Conservation (phyloP, 2,888 invertebrate species). For the Arrhopalites spinosus region DNA sequence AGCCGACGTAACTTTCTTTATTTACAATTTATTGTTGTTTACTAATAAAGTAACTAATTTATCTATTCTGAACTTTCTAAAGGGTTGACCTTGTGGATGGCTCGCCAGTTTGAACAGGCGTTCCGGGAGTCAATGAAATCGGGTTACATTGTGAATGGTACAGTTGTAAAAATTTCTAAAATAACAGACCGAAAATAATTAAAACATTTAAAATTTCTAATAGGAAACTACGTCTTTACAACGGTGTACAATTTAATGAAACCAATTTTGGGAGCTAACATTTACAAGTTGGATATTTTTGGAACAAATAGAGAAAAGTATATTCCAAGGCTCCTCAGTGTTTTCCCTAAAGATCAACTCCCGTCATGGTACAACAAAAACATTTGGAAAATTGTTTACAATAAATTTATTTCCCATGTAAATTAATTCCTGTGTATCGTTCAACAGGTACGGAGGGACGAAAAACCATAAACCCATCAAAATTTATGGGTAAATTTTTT, state of each 20-base stretch:
- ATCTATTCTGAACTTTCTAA: too few relatives aligned
- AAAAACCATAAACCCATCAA: background rate
- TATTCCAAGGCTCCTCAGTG: conserved; percentile 16
- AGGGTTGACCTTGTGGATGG: conserved; percentile 33
- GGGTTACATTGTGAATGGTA: conserved; percentile 31
- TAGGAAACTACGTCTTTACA: conserved; percentile 26
- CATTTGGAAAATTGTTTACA: background rate
- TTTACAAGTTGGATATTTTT: conserved; percentile 29
- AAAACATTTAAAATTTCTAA: background rate
- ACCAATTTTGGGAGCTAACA: conserved; percentile 26
- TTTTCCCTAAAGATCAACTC: conserved; percentile 25
- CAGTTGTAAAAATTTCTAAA: background rate
- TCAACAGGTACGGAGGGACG: background rate
- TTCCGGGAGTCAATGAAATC: conserved; percentile 21
- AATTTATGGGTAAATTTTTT: conserved; percentile 5
- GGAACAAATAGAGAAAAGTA: conserved; percentile 20
- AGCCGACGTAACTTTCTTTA: too few relatives aligned
- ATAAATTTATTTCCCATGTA: background rate
- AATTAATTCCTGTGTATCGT: background rate
- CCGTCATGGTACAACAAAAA: conserved; percentile 21
- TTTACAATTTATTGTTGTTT: too few relatives aligned
- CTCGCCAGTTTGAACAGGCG: conserved; percentile 30
- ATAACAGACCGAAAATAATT: background rate
- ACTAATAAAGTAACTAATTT: too few relatives aligned
- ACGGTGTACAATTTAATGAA: conserved; percentile 21